Evolutionary conservation across 2,888 invertebrate genomes (phyloP).

Genomic region (Drosophila pullipes): DNA sequence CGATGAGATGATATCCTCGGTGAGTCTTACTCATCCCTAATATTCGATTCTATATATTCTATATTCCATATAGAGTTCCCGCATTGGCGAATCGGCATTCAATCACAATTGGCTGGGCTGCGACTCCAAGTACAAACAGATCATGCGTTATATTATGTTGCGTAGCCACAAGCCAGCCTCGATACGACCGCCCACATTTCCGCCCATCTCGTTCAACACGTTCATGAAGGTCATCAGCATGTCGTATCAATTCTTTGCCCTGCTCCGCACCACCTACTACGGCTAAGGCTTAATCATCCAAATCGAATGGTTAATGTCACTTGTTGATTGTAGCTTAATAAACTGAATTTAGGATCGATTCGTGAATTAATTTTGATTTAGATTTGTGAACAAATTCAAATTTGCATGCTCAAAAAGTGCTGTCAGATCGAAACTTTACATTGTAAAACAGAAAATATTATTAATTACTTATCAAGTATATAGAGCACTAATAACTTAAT

Average conservation of each 20-base stretch:
- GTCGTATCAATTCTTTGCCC: slow-evolving; percentile 81
- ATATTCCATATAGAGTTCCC: slow-evolving; percentile 65
- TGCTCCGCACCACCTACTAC: slow-evolving; percentile 75
- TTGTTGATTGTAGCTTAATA: not conserved
- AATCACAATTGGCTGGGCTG: slow-evolving; percentile 78
- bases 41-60: slow-evolving; percentile 14
- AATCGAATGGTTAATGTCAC: not conserved
- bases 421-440: too few species aligned
- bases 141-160: slow-evolving; percentile 71
- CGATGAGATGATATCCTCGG: slow-evolving; percentile 79
- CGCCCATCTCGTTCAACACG: slow-evolving; percentile 79
- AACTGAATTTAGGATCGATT: not conserved
- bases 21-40: slow-evolving; percentile 33
- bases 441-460: too few species aligned
- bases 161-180: slow-evolving; percentile 79
- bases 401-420: too few species aligned
- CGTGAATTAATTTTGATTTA: too few species aligned
- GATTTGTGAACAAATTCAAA: too few species aligned
- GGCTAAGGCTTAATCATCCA: slow-evolving; percentile 28
- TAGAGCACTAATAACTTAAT: not conserved
- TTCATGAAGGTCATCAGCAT: slow-evolving; percentile 83
- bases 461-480: too few species aligned
- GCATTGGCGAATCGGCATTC: slow-evolving; percentile 75
- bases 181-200: slow-evolving; percentile 80
- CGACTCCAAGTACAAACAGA: slow-evolving; percentile 64